Conservation (phyloP, 2,797 vertebrate genomes). For the Poeciliopsis gracilis region DNA sequence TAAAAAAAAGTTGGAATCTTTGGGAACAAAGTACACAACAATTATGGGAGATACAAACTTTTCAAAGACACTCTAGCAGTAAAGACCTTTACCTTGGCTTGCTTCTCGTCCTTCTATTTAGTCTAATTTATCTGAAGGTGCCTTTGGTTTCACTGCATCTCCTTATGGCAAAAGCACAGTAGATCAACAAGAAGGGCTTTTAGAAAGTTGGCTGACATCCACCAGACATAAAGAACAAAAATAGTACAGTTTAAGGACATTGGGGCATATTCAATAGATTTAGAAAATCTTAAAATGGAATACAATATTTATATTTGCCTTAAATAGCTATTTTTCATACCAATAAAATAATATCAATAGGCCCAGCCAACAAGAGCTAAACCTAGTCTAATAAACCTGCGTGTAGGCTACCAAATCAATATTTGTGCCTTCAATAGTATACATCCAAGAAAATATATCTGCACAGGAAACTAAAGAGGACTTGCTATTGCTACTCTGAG, state of each 20-base stretch:
- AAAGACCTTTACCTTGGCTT: slow-evolving; percentile 20
- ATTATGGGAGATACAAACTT: neutral
- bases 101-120: slow-evolving; percentile 30
- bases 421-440: slow-evolving; percentile 14
- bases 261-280: slow-evolving; percentile 1
- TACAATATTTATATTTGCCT: neutral
- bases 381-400: neutral
- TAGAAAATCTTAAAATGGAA: slow-evolving; percentile 4
- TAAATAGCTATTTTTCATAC: neutral
- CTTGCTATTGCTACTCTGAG: slow-evolving; percentile 26
- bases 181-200: slow-evolving; percentile 45
- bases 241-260: slow-evolving; percentile 41
- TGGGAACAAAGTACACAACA: neutral
- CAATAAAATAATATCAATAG: neutral
- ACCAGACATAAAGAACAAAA: slow-evolving; percentile 19
- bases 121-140: slow-evolving; percentile 48
- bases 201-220: slow-evolving; percentile 44
- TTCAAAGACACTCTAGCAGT: slow-evolving; percentile 8
- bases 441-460: slow-evolving; percentile 27
- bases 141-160: slow-evolving; percentile 45
- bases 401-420: slow-evolving; percentile 16
- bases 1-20: neutral
- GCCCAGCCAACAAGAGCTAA: neutral
- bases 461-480: slow-evolving; percentile 35
- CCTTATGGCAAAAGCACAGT: slow-evolving; percentile 34